phyloP scores from a whole-genome alignment of 2,113 vertebrate genomes.

The Myotis brandtii region DNA sequence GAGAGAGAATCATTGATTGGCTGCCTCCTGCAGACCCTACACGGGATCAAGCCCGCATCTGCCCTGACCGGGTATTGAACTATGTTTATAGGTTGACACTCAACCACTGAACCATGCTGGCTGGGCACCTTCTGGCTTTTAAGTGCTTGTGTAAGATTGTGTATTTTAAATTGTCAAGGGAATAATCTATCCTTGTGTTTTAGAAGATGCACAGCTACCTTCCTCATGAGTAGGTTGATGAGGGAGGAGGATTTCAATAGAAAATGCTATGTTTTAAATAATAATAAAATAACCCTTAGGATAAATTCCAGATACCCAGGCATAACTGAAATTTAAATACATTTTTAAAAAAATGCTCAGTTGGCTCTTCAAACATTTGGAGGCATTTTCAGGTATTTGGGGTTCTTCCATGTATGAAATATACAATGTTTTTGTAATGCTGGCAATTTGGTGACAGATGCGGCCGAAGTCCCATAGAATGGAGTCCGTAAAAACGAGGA shows the following conservation, averaged over 20 bases:
- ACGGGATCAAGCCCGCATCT: too few relatives aligned
- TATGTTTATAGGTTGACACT: too few relatives aligned
- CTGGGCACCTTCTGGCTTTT: not conserved
- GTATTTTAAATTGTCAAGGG: not conserved
- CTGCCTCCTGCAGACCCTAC: too few relatives aligned
- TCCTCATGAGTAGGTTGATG: not conserved
- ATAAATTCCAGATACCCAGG: constrained; percentile 7
- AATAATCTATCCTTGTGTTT: not conserved
- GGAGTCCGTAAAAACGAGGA: constrained; percentile 56
- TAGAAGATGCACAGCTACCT: not conserved
- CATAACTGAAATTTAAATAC: constrained; percentile 62
- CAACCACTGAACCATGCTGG: too few relatives aligned
- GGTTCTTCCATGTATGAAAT: constrained; percentile 62
- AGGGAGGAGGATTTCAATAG: not conserved
- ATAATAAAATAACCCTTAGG: not conserved
- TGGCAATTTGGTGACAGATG: constrained; percentile 71
- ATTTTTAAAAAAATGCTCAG: constrained; percentile 41
- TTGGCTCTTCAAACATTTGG: constrained; percentile 44
- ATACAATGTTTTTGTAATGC: constrained; percentile 52
- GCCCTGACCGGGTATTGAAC: too few relatives aligned
- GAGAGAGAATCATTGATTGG: too few relatives aligned
- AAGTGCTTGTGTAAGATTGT: not conserved
- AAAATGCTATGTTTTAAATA: constrained; percentile 47
- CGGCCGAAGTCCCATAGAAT: constrained; percentile 52
- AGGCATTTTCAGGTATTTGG: constrained; percentile 71